Percentiles rank a stretch among this genome's conserved stretches.
Evolutionary conservation across 2,113 vertebrate species (phyloP).

Genomic region (Myrmecophaga tridactyla): DNA sequence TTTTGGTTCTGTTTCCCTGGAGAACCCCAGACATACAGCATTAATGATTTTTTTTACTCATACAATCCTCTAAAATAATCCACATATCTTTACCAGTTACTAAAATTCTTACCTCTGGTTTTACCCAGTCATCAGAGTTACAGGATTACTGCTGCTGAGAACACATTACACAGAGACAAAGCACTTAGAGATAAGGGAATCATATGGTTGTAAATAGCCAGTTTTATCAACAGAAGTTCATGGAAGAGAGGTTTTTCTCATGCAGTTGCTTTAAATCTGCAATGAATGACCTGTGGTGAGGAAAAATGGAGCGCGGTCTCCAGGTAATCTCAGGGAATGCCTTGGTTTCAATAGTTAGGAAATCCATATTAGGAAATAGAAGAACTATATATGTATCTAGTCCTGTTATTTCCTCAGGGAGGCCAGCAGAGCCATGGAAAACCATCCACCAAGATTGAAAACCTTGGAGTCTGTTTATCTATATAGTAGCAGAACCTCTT

Average conservation of each 20-base stretch:
- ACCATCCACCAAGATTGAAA: not conserved
- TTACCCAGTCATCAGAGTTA: not conserved
- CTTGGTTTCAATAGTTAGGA: not conserved
- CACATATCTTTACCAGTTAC: not conserved
- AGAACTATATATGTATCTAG: not conserved
- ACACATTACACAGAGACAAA: not conserved
- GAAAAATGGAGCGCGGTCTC: not conserved
- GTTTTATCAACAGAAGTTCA: not conserved
- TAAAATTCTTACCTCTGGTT: not conserved
- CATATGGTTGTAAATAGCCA: not conserved
- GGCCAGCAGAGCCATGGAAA: not conserved
- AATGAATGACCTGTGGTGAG: slow-evolving; percentile 17
- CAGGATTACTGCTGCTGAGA: not conserved
- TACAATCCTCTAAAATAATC: not conserved
- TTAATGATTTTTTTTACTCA: not conserved
- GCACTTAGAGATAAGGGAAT: not conserved
- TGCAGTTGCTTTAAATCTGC: not conserved
- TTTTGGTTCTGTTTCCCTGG: too few species aligned
- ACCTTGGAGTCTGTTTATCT: not conserved
- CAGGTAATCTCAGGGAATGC: not conserved
- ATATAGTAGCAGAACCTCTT: not conserved
- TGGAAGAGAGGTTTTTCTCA: not conserved
- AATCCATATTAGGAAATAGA: too few species aligned
- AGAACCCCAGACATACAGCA: too few species aligned
- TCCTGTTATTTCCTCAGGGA: not conserved